A percentile compares a stretch with the other conserved stretches of the same genome.
These are phyloP conservation scores for Rhamnusium bicolor DNA, from an alignment of 2,888 invertebrate genomes.

Conservation along the genomic window DNA sequence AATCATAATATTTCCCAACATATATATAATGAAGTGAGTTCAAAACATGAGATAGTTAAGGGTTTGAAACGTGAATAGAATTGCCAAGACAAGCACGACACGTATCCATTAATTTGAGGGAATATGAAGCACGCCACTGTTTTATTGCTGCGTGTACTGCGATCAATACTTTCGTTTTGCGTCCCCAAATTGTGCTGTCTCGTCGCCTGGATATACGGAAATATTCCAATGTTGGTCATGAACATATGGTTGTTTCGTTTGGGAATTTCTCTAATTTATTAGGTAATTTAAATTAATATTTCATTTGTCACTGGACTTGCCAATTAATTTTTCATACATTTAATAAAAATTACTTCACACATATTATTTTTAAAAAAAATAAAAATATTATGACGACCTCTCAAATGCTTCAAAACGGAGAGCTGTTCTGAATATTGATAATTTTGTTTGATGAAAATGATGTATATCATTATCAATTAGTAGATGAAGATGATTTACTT, in stretches of 20 bases:
- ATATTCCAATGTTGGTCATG: not conserved
- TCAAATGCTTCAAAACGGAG: not conserved
- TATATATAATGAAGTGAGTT: too few species aligned
- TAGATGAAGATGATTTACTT: slow-evolving; percentile 17
- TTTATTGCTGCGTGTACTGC: slow-evolving; percentile 37
- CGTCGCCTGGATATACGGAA: slow-evolving; percentile 5
- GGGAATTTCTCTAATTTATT: slow-evolving; percentile 5
- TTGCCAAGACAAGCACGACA: not conserved
- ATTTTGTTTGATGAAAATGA: not conserved
- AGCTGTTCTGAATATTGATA: not conserved
- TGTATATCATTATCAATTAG: not conserved
- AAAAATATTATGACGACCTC: not conserved
- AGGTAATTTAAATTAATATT: not conserved
- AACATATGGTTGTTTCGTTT: slow-evolving; percentile 15
- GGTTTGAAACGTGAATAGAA: too few species aligned
- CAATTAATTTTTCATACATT: not conserved
- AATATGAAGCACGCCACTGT: slow-evolving; percentile 12
- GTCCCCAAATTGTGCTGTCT: slow-evolving; percentile 29
- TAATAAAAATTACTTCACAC: not conserved
- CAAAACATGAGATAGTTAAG: too few species aligned
- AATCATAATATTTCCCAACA: too few species aligned
- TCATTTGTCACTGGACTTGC: not conserved
- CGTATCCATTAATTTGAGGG: not conserved
- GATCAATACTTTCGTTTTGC: slow-evolving; percentile 53
- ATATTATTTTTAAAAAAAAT: not conserved